Conservation (phyloP, 1,140 invertebrate species). For the Panonychus citri region DNA sequence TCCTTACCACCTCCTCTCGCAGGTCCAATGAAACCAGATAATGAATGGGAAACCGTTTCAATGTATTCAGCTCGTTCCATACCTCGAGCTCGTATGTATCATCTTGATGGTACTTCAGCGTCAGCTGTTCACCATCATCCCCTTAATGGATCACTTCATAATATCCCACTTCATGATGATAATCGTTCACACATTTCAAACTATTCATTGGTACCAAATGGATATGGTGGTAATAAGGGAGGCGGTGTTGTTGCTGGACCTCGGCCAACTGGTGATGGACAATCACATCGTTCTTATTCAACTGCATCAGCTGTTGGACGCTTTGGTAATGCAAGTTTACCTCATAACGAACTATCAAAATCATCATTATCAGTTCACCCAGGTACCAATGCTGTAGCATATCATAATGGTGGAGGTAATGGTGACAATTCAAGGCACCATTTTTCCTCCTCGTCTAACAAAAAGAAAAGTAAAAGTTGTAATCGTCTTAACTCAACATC, state of each 20-base stretch:
- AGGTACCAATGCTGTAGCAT: not conserved
- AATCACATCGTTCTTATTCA: constrained; percentile 3
- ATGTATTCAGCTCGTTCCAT: constrained; percentile 69
- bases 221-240: not conserved
- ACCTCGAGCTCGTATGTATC: constrained; percentile 49
- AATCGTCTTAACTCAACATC: constrained; percentile 13
- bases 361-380: not conserved
- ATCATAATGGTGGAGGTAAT: not conserved
- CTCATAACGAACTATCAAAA: not conserved
- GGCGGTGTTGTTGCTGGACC: not conserved
- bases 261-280: not conserved
- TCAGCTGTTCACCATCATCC: constrained; percentile 6
- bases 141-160: constrained; percentile 1
- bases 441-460: not conserved
- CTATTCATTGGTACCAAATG: constrained; percentile 6
- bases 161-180: constrained; percentile 7
- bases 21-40: constrained; percentile 14
- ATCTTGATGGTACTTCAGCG: constrained; percentile 9
- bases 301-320: not conserved
- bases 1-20: constrained; percentile 14
- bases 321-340: not conserved
- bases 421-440: not conserved
- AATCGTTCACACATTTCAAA: constrained; percentile 11
- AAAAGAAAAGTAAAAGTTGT: constrained; percentile 13
- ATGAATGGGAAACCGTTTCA: constrained; percentile 77